Percentiles rank a stretch among this genome's conserved stretches.
phyloP scores from a whole-genome alignment of 2,888 invertebrate genomes.

The Dicyrtomina minuta region DNA sequence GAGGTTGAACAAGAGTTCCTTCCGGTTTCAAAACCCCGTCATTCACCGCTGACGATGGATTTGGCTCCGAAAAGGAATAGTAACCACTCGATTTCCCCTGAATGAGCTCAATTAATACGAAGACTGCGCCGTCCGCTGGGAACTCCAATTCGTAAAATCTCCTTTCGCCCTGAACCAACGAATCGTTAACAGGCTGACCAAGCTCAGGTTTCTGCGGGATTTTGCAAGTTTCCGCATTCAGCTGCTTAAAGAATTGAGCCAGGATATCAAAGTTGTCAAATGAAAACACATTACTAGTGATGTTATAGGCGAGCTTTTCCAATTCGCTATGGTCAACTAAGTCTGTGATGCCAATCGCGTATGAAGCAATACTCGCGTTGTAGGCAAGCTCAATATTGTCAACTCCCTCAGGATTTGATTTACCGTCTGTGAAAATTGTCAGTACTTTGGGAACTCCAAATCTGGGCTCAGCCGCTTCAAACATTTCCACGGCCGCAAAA shows the following conservation, averaged over 20 bases:
- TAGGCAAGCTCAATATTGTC: slow-evolving; percentile 2
- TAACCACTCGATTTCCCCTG: slow-evolving; percentile 10
- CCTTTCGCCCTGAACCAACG: slow-evolving; percentile 8
- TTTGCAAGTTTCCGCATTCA: slow-evolving; percentile 23
- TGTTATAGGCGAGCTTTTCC: slow-evolving; percentile 4
- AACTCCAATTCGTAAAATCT: slow-evolving; percentile 11
- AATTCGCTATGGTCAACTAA: slow-evolving; percentile 8
- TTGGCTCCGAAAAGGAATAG: slow-evolving; percentile 8
- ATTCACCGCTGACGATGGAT: slow-evolving; percentile 17
- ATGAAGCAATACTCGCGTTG: neutral
- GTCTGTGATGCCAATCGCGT: slow-evolving; percentile 19
- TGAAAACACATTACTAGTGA: neutral
- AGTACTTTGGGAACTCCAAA: slow-evolving; percentile 22
- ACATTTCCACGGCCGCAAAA: slow-evolving; percentile 1
- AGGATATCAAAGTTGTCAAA: slow-evolving; percentile 19
- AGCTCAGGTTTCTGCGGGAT: slow-evolving; percentile 17
- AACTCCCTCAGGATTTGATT: slow-evolving; percentile 18
- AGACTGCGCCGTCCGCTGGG: neutral
- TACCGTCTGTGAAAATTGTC: slow-evolving; percentile 20
- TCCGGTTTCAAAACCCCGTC: slow-evolving; percentile 10
- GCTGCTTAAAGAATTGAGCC: slow-evolving; percentile 12
- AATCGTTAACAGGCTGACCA: neutral
- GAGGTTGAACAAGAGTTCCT: slow-evolving; percentile 4
- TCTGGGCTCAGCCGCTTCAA: neutral
- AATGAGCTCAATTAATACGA: neutral